Conservation (phyloP, 2,797 vertebrate genomes). For the Poecilia picta region DNA sequence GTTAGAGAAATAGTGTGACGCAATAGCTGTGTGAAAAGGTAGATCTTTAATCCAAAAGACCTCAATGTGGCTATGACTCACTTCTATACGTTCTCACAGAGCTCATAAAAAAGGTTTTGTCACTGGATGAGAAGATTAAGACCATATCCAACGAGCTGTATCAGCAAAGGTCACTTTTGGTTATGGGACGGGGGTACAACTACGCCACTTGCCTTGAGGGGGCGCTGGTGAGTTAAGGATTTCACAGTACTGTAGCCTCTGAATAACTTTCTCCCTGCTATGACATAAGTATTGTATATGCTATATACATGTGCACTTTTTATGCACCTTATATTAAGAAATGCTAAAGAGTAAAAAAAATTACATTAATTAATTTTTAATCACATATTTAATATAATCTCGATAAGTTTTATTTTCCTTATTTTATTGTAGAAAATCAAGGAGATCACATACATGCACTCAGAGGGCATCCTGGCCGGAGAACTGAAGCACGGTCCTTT, state of each 20-base stretch:
- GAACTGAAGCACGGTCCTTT: constrained; percentile 95
- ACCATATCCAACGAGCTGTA: constrained; percentile 89
- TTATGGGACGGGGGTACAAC: constrained; percentile 96
- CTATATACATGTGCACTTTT: background rate
- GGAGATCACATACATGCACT: constrained; percentile 99
- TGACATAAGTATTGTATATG: background rate
- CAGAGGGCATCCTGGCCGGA: constrained; percentile 94
- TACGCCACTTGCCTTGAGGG: constrained; percentile 96
- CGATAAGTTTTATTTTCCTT: background rate
- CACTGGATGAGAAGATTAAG: constrained; percentile 90
- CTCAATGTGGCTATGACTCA: background rate
- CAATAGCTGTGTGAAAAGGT: background rate
- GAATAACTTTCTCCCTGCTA: background rate
- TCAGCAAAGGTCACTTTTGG: constrained; percentile 89
- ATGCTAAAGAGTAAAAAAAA: background rate
- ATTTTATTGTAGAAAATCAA: constrained; percentile 88
- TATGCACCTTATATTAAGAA: background rate
- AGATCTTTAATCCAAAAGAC: background rate
- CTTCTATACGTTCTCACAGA: constrained; percentile 69
- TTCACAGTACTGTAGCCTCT: background rate
- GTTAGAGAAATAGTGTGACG: background rate
- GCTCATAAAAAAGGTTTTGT: constrained; percentile 90
- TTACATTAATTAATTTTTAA: background rate
- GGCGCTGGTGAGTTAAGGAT: constrained; percentile 86
- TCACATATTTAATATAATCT: background rate